phyloP scores from a whole-genome alignment of 2,888 invertebrate genomes.

The Mesopsocus fuscifrons region DNA sequence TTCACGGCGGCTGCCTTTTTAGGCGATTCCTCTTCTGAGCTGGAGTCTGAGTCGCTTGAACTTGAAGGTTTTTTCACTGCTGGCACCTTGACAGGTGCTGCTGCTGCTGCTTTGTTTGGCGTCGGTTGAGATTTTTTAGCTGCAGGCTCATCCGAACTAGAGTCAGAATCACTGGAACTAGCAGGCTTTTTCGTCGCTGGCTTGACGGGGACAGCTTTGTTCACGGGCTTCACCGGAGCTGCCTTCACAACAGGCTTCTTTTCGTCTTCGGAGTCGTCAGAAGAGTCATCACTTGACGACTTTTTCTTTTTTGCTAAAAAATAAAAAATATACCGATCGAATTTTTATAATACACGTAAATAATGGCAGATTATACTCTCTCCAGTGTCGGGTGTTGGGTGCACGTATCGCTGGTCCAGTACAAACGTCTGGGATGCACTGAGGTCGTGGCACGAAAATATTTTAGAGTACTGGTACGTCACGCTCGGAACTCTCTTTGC shows the following conservation, averaged over 20 bases:
- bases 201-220: background rate
- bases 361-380: too few species aligned
- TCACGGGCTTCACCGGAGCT: conserved; percentile 1
- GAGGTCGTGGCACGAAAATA: too few species aligned
- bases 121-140: background rate
- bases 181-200: background rate
- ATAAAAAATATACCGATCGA: background rate
- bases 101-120: background rate
- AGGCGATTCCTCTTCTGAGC: background rate
- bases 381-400: too few species aligned
- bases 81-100: background rate
- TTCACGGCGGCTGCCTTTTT: background rate
- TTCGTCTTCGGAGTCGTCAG: background rate
- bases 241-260: background rate
- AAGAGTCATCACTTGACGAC: background rate
- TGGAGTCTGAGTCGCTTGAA: background rate
- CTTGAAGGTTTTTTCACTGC: background rate
- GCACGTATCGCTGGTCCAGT: too few species aligned
- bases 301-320: background rate
- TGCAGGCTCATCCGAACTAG: background rate
- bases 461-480: too few species aligned
- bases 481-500: too few species aligned
- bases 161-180: background rate
- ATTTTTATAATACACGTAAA: too few species aligned
- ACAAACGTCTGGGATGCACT: too few species aligned